phyloP scores from a whole-genome alignment of 2,113 vertebrate species.

The Azemiops feae region DNA sequence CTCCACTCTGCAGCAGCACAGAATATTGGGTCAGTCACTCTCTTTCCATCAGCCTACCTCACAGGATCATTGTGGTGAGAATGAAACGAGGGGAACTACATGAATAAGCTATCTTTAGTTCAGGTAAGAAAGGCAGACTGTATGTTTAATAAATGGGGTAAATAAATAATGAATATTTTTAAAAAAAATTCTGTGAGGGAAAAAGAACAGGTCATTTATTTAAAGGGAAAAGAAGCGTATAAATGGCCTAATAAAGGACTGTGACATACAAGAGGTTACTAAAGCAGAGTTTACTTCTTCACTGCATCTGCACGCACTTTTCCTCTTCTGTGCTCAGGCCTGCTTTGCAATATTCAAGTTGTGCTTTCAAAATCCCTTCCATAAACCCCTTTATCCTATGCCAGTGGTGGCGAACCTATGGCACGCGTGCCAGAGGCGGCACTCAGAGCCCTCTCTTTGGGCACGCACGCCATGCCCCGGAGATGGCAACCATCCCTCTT shows the following conservation, averaged over 20 bases:
- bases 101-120: background rate
- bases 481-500: too few species aligned
- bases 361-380: conserved; percentile 25
- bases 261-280: background rate
- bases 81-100: background rate
- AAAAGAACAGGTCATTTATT: background rate
- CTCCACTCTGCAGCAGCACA: background rate
- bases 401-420: too few species aligned
- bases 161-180: background rate
- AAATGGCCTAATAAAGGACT: background rate
- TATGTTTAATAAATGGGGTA: background rate
- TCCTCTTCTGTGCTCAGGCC: conserved; percentile 7
- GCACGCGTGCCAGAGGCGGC: too few species aligned
- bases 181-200: background rate
- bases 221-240: background rate
- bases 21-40: background rate
- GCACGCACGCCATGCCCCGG: too few species aligned
- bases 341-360: background rate
- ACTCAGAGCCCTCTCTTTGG: too few species aligned
- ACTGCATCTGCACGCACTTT: conserved; percentile 8
- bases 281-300: conserved; percentile 16
- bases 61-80: background rate
- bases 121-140: background rate
- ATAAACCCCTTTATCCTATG: conserved; percentile 39
- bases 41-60: background rate